A percentile compares a stretch with the other conserved stretches of the same genome.
phyloP scores from a whole-genome alignment of 2,113 vertebrate species.

The Peromyscus leucopus region DNA sequence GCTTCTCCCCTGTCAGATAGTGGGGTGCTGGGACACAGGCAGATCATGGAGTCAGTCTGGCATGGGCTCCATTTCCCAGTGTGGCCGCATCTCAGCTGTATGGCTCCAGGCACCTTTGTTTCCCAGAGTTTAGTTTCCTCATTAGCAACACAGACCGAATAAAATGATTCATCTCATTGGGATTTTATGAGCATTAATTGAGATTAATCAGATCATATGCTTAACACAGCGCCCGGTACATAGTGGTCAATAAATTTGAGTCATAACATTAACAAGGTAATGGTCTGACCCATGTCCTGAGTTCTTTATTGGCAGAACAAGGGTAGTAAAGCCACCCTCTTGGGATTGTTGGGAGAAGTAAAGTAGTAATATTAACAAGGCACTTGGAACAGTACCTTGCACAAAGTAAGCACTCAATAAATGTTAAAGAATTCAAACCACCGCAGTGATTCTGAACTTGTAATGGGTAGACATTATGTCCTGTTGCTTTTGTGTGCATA shows the following conservation, averaged over 20 bases:
- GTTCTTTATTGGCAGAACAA: neutral
- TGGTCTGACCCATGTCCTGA: neutral
- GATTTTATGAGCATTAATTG: slow-evolving; percentile 24
- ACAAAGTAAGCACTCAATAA: neutral
- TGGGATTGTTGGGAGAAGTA: neutral
- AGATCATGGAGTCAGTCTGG: neutral
- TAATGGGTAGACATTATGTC: neutral
- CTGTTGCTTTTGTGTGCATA: neutral
- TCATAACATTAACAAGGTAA: neutral
- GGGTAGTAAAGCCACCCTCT: neutral
- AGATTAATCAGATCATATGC: slow-evolving; percentile 7
- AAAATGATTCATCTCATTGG: neutral
- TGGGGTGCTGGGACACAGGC: accelerated
- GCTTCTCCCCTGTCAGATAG: accelerated
- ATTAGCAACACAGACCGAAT: neutral
- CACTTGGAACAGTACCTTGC: neutral
- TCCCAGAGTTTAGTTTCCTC: neutral
- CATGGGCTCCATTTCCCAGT: neutral
- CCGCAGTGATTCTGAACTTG: neutral
- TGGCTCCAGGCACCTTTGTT: neutral
- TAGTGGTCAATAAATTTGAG: neutral
- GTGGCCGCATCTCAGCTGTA: accelerated
- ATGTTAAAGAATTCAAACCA: neutral
- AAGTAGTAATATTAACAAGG: neutral
- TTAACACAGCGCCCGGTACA: neutral